Base-by-base conservation (phyloP, 1,140 invertebrate genomes). In the Lepidurus arcticus region DNA sequence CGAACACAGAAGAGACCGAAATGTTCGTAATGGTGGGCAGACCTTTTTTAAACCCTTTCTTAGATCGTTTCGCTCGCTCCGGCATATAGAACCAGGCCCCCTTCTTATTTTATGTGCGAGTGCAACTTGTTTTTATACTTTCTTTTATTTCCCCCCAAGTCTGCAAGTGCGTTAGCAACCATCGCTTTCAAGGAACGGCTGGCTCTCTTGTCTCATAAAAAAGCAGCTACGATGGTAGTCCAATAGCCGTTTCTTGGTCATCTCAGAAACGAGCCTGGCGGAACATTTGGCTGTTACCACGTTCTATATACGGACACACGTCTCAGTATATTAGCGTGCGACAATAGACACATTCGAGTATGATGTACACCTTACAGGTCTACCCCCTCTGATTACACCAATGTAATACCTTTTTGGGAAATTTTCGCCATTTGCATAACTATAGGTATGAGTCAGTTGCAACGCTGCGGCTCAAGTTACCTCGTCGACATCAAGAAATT, bases 51-150 rank as follows among this genome's bases (percentile, higher is more conserved):
- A 13, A 21, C 53, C 53, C 13, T 65, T 65, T 65, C 53, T 65
- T 21, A 65, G 53, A 65, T 65, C 53, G 1, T 21, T 47, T 21
- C 16, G 21, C 53, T 13, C 53, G 53, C 53, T 65, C 53, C 13
- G 3, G 21, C 53, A 16, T 21, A 65, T 21, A 65, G 53, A 34
- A 34, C 53, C 53, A 65, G 53, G 53, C 53, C 53, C 53, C 53
- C 21, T 65, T 65, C 13, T 65, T 21, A 65, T 65, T 65, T 65
- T 65, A 65, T 65, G 53, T 65, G 53, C 53, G 53, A 65, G 53
- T 65, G 53, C 53, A 65, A 65, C 53, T 65, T 65, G 53, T 65
- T 65, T 65, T 65, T 65, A 65, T 21, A 65, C 13, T 65, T 65
- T 65, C n/a, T 65, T 65, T 65, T 65, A 65, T 16, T 65, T 21